phyloP scores from a whole-genome alignment of 2,888 invertebrate genomes.

The Cantharis flavilabris region DNA sequence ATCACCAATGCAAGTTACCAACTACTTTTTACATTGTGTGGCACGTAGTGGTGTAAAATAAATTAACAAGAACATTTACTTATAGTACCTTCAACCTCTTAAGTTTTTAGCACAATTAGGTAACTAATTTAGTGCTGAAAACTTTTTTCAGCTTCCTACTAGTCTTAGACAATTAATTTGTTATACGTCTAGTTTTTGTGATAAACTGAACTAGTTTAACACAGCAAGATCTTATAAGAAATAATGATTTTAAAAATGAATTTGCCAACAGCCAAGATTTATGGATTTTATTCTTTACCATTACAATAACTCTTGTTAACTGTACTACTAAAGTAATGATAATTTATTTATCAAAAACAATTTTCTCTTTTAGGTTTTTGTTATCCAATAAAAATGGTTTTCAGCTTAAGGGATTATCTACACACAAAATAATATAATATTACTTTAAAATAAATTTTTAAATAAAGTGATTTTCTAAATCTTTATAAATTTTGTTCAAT shows the following conservation, averaged over 20 bases:
- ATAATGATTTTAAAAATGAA: not conserved
- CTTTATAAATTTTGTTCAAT: too few relatives aligned
- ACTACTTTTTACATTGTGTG: not conserved
- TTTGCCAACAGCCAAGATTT: not conserved
- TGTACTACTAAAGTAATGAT: not conserved
- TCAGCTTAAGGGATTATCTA: too few relatives aligned
- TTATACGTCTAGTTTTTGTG: not conserved
- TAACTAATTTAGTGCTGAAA: slow-evolving; percentile 4
- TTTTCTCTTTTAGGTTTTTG: too few relatives aligned
- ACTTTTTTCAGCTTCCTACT: not conserved
- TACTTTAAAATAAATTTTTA: too few relatives aligned
- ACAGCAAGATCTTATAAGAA: not conserved
- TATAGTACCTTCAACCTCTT: slow-evolving; percentile 3
- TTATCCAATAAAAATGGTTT: too few relatives aligned
- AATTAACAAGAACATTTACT: not conserved
- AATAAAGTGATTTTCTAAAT: too few relatives aligned
- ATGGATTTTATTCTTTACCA: not conserved
- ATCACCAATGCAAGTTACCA: not conserved
- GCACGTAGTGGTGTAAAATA: not conserved
- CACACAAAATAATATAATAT: too few relatives aligned
- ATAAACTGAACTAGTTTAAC: not conserved
- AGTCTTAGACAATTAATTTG: not conserved
- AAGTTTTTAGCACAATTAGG: slow-evolving; percentile 4
- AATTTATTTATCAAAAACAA: too few relatives aligned
- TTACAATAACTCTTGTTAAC: not conserved